Base-by-base conservation (phyloP, 2,888 invertebrate species). In the Empis stercorea region DNA sequence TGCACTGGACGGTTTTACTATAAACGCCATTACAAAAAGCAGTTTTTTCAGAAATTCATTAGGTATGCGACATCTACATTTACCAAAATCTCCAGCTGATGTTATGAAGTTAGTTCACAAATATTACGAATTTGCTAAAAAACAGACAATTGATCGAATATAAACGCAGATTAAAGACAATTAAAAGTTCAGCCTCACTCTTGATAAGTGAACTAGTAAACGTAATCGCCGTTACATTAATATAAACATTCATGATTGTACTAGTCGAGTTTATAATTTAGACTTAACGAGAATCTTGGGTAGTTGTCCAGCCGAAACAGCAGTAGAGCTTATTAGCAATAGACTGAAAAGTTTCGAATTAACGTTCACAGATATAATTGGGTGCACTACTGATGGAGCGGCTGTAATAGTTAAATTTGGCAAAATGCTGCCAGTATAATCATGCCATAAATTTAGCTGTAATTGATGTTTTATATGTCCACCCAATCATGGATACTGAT, bases 161-260 rank as follows among this genome's bases (percentile, higher is more conserved):
- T 37, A 36, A 36, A 44, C 2, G 36, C 13, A 2, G 4, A 44
- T 52, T 50, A 50, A 50, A 50, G 17, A 16, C 11, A 17, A 17
- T 38, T 20, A 17, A 17, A 38, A 38, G 10, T 20, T 23, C 1
- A 44, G 44, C 10, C 4, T 36, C 2, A 30, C 44, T 10, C 30
- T 36, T 32, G 36, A 44, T 23, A 27, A 44, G 16, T 44, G 44
- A 15, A 44, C 44, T 9, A 44, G 44, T 10, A 5, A 16, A n/a
- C 14, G 36, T 14, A 40, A 40, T 27, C n/a, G n/a, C n/a, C 6
- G 14, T 15, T 40, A 14, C 15, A 13, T 40, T 10, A 27, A 40
- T n/a, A 40, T 40, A 40, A 13, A 27, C n/a, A 23, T 40, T 52
- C 47, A 50, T 52, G n/a, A 27, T 27, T 15, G 27, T 40, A n/a